Percentiles rank a stretch among this genome's conserved stretches.
Conservation (phyloP, 37 sponge, comb jelly and placozoan genomes). For the Aplysina aerophoba region DNA sequence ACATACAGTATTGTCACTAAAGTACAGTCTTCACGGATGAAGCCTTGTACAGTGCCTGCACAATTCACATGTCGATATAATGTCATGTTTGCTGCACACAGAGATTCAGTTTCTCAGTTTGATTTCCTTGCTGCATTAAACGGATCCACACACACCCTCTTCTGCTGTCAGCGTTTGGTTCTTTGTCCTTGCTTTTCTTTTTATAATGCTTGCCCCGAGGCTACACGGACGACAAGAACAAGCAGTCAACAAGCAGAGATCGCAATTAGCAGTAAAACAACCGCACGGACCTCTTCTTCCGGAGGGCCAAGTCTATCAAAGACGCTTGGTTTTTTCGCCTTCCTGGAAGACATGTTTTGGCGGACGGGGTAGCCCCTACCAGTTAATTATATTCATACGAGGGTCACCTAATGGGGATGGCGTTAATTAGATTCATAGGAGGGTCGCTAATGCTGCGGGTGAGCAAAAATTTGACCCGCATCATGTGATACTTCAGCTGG, state of each 20-base stretch:
- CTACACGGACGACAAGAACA: neutral
- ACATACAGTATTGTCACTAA: too few species aligned
- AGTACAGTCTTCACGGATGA: too few species aligned
- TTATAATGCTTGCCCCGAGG: neutral
- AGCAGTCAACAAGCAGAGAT: neutral
- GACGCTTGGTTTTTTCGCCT: constrained; percentile 67
- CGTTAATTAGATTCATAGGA: constrained; percentile 32
- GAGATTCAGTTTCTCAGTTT: too few species aligned
- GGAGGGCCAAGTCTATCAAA: constrained; percentile 84
- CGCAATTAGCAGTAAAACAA: neutral
- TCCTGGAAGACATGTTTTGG: constrained; percentile 24
- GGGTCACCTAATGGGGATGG: neutral
- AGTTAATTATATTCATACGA: constrained; percentile 19
- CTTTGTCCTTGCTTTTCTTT: constrained; percentile 6
- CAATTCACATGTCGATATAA: too few species aligned
- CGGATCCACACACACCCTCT: constrained; percentile 4
- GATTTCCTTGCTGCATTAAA: too few species aligned
- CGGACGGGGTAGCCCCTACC: neutral
- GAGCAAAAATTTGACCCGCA: neutral
- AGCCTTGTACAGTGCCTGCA: too few species aligned
- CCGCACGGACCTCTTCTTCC: constrained; percentile 31
- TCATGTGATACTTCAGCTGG: constrained; percentile 26
- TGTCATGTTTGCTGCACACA: too few species aligned
- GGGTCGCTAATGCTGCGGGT: constrained; percentile 19
- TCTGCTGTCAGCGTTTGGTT: neutral